Conservation (phyloP, 2,888 invertebrate species). For the Oxystoma pomonae region DNA sequence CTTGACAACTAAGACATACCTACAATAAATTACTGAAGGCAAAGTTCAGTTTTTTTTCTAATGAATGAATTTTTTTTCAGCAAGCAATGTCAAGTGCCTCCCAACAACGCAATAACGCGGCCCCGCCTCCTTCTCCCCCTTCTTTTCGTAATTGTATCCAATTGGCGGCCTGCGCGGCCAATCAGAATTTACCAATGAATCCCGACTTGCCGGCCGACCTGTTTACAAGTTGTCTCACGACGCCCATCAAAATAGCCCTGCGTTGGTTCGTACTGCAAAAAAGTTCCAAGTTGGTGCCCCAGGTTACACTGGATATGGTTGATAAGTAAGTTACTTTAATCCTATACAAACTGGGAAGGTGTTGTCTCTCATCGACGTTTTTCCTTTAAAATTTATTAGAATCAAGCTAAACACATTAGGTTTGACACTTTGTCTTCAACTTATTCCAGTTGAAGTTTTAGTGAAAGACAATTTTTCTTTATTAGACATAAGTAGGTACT, state of each 20-base stretch:
- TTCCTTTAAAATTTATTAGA: too few species aligned
- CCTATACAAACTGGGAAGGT: neutral
- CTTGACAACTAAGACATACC: too few species aligned
- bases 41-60: too few species aligned
- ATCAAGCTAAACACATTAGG: too few species aligned
- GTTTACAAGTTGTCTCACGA: slow-evolving; percentile 97
- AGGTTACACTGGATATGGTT: slow-evolving; percentile 77
- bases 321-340: slow-evolving; percentile 74
- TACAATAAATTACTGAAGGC: too few species aligned
- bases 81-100: slow-evolving; percentile 22
- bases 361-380: too few species aligned
- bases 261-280: slow-evolving; percentile 91
- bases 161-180: slow-evolving; percentile 91
- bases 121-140: slow-evolving; percentile 40
- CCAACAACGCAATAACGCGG: slow-evolving; percentile 18
- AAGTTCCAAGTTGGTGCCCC: slow-evolving; percentile 75
- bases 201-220: slow-evolving; percentile 95
- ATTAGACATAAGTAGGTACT: too few species aligned
- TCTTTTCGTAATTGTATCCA: slow-evolving; percentile 91
- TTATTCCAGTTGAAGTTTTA: too few species aligned
- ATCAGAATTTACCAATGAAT: slow-evolving; percentile 93
- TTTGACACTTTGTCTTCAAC: too few species aligned
- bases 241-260: slow-evolving; percentile 94
- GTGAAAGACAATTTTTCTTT: neutral
- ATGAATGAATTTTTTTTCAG: slow-evolving; percentile 14